A percentile compares a stretch with the other conserved stretches of the same genome.
phyloP scores from a whole-genome alignment of 1,140 invertebrate species.

The Oedothorax gibbosus region DNA sequence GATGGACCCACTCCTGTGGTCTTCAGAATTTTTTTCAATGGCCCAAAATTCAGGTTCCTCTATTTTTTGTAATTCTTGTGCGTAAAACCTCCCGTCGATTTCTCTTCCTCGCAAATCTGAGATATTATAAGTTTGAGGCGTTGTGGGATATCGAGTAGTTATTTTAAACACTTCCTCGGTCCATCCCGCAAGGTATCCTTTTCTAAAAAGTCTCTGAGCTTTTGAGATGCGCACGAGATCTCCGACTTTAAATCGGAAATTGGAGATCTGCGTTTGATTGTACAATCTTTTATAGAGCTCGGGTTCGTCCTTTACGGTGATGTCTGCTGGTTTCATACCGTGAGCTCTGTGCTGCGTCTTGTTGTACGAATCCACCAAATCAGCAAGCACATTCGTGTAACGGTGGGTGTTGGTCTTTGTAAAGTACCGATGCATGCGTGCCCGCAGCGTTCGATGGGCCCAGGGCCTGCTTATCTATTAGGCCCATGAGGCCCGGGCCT shows the following conservation, averaged over 20 bases:
- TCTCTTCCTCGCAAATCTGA: background rate
- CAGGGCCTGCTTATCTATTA: too few species aligned
- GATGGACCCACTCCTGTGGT: background rate
- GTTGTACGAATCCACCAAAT: constrained; percentile 4
- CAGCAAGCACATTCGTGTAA: too few species aligned
- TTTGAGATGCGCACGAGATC: background rate
- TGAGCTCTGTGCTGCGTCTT: background rate
- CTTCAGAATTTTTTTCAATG: constrained; percentile 1
- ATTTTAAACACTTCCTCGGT: background rate
- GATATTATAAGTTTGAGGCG: background rate
- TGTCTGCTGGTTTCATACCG: background rate
- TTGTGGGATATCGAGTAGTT: background rate
- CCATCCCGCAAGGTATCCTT: background rate
- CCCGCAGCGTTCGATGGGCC: background rate
- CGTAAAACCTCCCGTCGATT: background rate
- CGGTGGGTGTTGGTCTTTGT: background rate
- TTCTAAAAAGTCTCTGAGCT: background rate
- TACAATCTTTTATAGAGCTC: background rate
- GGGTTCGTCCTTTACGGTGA: constrained; percentile 2
- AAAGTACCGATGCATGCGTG: background rate
- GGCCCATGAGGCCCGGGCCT: too few species aligned
- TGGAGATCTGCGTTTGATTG: background rate
- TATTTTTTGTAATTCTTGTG: constrained; percentile 2
- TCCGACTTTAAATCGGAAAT: background rate
- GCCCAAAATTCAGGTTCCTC: background rate